Percentiles rank a stretch among this genome's conserved stretches.
phyloP scores from a whole-genome alignment of 1,140 invertebrate genomes.

The Parapsyche elsis region DNA sequence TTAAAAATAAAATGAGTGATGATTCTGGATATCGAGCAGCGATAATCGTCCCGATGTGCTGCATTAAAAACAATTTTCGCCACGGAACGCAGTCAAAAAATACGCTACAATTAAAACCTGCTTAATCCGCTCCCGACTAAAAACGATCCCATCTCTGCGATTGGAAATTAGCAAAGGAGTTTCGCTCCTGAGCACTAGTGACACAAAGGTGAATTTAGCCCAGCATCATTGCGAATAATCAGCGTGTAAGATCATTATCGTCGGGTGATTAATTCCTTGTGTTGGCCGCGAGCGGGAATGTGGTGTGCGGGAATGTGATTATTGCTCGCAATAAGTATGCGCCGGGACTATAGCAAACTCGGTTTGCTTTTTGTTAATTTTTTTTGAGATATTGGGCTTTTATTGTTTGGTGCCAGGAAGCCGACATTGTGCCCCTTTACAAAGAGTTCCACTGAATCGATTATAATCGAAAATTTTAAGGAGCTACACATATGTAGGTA shows the following conservation, averaged over 20 bases:
- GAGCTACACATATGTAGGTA: no score
- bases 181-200: not conserved
- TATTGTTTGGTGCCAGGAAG: not conserved
- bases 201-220: not conserved
- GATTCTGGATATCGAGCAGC: not conserved
- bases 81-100: constrained; percentile 25
- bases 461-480: not conserved
- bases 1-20: not conserved
- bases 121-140: constrained; percentile 27
- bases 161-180: not conserved
- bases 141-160: not conserved
- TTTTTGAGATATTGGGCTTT: not conserved
- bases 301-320: constrained; percentile 27
- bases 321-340: constrained; percentile 15
- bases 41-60: constrained; percentile 2
- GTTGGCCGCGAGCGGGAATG: constrained; percentile 20
- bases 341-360: not conserved
- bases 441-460: not conserved
- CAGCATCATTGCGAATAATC: constrained; percentile 32
- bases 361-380: not conserved
- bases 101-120: constrained; percentile 37
- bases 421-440: not conserved
- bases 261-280: constrained; percentile 49
- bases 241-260: constrained; percentile 53
- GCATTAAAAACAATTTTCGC: constrained; percentile 1